phyloP scores from a whole-genome alignment of 2,888 invertebrate species.

The Pseudoips prasinana region DNA sequence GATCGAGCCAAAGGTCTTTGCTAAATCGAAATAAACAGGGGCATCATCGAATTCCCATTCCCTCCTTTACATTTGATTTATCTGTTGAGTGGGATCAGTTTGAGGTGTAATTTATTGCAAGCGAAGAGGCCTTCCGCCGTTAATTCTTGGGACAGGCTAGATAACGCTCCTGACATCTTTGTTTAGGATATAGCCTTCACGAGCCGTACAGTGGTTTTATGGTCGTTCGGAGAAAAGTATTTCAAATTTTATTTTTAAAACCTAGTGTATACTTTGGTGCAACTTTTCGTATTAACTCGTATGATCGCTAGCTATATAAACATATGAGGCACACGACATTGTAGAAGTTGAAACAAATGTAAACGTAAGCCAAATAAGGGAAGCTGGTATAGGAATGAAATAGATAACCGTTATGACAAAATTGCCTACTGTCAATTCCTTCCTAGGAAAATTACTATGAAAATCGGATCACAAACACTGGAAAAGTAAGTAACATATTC shows the following conservation, averaged over 20 bases:
- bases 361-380: too few relatives aligned
- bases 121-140: slow-evolving; percentile 53
- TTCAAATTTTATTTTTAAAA: not conserved
- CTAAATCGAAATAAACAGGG: slow-evolving; percentile 51
- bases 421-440: too few relatives aligned
- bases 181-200: slow-evolving; percentile 38
- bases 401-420: too few relatives aligned
- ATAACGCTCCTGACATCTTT: slow-evolving; percentile 58
- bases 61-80: slow-evolving; percentile 70
- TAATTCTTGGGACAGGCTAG: slow-evolving; percentile 59
- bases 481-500: too few relatives aligned
- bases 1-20: slow-evolving; percentile 41
- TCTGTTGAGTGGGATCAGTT: slow-evolving; percentile 65
- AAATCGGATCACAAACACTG: too few relatives aligned
- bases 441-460: too few relatives aligned
- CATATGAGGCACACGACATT: too few relatives aligned
- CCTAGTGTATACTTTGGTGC: too few relatives aligned
- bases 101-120: slow-evolving; percentile 65
- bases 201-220: not conserved
- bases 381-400: too few relatives aligned
- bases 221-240: not conserved
- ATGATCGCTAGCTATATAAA: too few relatives aligned
- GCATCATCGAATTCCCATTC: slow-evolving; percentile 66
- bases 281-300: too few relatives aligned
- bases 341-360: too few relatives aligned